Percentiles rank a stretch among this genome's conserved stretches.
Evolutionary conservation across 2,797 vertebrate species (phyloP).

Genomic region (Tauraco hartlaubi): DNA sequence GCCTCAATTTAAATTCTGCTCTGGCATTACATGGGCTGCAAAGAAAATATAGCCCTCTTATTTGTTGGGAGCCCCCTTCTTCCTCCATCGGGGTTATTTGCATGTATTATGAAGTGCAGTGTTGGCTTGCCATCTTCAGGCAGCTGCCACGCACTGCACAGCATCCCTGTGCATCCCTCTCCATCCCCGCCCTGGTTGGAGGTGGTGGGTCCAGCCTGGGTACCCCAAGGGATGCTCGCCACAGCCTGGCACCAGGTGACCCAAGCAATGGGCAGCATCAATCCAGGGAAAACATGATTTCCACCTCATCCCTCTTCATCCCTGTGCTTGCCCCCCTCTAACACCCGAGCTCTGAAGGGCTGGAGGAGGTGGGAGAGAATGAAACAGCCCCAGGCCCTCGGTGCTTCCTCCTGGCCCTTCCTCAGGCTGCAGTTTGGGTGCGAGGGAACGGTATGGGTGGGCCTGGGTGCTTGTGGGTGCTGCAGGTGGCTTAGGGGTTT

Average conservation of each 20-base stretch:
- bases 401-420: not conserved
- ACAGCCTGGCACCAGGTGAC: not conserved
- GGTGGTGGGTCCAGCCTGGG: not conserved
- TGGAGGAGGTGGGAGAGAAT: not conserved
- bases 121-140: conserved; percentile 79
- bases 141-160: conserved; percentile 60
- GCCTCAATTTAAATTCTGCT: conserved; percentile 43
- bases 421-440: not conserved
- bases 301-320: not conserved
- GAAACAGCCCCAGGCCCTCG: not conserved
- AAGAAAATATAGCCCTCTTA: conserved; percentile 28
- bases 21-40: conserved; percentile 23
- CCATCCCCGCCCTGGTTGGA: not conserved
- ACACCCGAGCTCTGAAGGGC: not conserved
- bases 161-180: not conserved
- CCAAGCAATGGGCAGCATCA: not conserved
- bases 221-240: not conserved
- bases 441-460: accelerated
- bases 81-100: conserved; percentile 7
- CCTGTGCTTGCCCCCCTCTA: not conserved
- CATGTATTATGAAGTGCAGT: conserved; percentile 55
- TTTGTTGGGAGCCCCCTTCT: conserved; percentile 47
- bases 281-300: not conserved
- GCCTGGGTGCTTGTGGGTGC: not conserved
- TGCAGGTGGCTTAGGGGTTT: not conserved